phyloP scores from a whole-genome alignment of 1,140 invertebrate genomes.

The Ruditapes philippinarum region DNA sequence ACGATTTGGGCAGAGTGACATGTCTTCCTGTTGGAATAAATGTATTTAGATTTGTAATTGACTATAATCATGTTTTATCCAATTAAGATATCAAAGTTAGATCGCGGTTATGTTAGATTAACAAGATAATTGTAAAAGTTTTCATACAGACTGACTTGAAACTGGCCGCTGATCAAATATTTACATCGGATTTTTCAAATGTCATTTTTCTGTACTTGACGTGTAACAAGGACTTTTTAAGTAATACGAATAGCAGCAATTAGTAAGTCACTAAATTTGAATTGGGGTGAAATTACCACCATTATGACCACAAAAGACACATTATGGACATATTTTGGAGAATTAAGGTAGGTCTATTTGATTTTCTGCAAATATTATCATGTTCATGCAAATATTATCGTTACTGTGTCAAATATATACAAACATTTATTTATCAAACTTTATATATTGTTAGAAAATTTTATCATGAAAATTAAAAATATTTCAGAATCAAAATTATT shows the following conservation, averaged over 20 bases:
- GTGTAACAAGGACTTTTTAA: conserved; percentile 19
- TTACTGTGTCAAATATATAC: no score
- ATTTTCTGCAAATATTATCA: neutral
- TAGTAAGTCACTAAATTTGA: neutral
- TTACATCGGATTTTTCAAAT: neutral
- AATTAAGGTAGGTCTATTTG: conserved; percentile 7
- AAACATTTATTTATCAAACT: no score
- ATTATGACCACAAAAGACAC: neutral
- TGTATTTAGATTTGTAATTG: neutral
- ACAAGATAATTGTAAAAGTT: neutral
- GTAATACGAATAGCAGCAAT: neutral
- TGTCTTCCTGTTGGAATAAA: neutral
- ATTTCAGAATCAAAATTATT: no score
- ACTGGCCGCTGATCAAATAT: neutral
- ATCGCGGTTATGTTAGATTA: neutral
- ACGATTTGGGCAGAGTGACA: neutral
- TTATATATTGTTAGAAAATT: no score
- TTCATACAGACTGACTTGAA: neutral
- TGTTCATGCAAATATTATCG: no score
- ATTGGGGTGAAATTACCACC: neutral
- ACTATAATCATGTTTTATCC: neutral
- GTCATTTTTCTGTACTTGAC: conserved; percentile 21
- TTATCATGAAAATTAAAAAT: no score
- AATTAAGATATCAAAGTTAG: conserved; percentile 5
- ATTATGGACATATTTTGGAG: neutral